phyloP scores from a whole-genome alignment of 1,140 invertebrate genomes.

The Heliconius himera region DNA sequence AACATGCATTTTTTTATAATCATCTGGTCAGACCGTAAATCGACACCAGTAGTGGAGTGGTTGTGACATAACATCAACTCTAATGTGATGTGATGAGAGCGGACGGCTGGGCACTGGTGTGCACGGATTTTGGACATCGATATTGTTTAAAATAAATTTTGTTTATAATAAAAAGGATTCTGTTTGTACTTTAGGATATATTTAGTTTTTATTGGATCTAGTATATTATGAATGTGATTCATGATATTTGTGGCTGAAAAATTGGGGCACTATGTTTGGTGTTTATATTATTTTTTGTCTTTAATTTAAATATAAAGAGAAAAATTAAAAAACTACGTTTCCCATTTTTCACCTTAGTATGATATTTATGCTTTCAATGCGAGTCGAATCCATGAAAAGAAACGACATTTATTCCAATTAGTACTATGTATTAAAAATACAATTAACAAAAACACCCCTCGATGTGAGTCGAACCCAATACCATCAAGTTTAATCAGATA shows the following conservation, averaged over 20 bases:
- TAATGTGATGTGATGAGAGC: slow-evolving; percentile 49
- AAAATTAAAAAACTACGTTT: too few species aligned
- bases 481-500: too few species aligned
- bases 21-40: slow-evolving; percentile 43
- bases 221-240: not conserved
- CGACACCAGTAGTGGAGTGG: slow-evolving; percentile 52
- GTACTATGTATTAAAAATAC: too few species aligned
- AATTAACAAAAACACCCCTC: too few species aligned
- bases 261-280: too few species aligned
- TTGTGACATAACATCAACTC: slow-evolving; percentile 55
- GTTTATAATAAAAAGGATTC: slow-evolving; percentile 11
- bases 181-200: not conserved
- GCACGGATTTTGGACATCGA: slow-evolving; percentile 51
- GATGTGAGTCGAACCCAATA: too few species aligned
- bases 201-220: not conserved
- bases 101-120: slow-evolving; percentile 47
- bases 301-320: too few species aligned
- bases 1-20: slow-evolving; percentile 27
- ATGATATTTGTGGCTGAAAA: not conserved
- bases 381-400: too few species aligned
- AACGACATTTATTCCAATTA: too few species aligned
- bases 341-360: too few species aligned
- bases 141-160: slow-evolving; percentile 37
- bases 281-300: too few species aligned
- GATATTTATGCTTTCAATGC: too few species aligned